Percentiles rank a stretch among this genome's conserved stretches.
Evolutionary conservation across 2,113 vertebrate species (phyloP).

Genomic region (Apteryx owenii): DNA sequence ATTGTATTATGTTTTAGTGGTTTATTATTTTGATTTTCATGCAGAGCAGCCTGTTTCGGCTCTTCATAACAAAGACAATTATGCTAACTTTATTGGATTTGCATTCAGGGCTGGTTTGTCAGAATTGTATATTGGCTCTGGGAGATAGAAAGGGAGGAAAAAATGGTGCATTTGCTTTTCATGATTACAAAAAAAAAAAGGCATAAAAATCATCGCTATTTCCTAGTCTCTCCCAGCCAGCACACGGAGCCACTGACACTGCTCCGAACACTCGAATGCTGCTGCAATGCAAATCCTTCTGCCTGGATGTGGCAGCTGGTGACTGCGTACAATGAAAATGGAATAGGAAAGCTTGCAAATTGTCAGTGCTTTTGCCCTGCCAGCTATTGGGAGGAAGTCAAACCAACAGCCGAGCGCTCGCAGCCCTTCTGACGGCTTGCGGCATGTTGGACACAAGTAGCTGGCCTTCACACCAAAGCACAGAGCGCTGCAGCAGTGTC

Average conservation of each 20-base stretch:
- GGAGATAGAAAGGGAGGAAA: conserved; percentile 28
- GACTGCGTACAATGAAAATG: not conserved
- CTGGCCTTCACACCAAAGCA: not conserved
- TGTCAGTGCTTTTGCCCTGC: not conserved
- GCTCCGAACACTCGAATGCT: not conserved
- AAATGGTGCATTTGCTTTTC: conserved; percentile 40
- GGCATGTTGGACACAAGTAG: not conserved
- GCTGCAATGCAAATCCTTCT: not conserved
- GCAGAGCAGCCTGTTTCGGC: conserved; percentile 54
- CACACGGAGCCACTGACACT: not conserved
- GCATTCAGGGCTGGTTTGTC: conserved; percentile 67
- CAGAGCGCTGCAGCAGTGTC: not conserved
- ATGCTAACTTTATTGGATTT: conserved; percentile 70
- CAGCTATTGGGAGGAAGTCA: not conserved
- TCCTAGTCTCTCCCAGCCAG: not conserved
- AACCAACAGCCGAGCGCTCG: fast-evolving
- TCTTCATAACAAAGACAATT: conserved; percentile 59
- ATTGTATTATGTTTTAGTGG: not conserved
- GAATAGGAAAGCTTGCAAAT: not conserved
- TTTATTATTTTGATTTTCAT: conserved; percentile 50
- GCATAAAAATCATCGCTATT: not conserved
- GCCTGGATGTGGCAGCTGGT: not conserved
- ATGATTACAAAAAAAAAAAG: not conserved
- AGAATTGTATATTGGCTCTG: conserved; percentile 56
- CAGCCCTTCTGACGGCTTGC: not conserved